Evolutionary conservation across 2,113 vertebrate genomes (phyloP).

Genomic region (Manacus vitellinus): DNA sequence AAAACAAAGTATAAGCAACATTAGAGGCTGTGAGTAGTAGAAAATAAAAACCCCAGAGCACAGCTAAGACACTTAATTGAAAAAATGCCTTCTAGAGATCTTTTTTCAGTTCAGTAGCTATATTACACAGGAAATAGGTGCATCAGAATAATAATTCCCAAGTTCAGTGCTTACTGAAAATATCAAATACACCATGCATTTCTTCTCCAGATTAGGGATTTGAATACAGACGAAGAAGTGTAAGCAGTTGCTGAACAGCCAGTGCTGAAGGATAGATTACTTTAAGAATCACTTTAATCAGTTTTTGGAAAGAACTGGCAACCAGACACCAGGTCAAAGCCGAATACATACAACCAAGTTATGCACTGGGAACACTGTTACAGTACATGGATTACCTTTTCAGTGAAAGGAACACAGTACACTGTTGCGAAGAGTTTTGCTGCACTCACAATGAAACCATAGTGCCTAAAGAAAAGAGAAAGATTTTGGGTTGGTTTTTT

Average conservation of each 20-base stretch:
- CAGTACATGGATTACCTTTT: slow-evolving; percentile 73
- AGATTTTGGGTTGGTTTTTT: not conserved
- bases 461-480: slow-evolving; percentile 82
- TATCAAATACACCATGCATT: not conserved
- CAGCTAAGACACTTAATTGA: not conserved
- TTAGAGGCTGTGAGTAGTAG: not conserved
- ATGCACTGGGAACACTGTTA: rapidly evolving
- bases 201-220: not conserved
- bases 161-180: not conserved
- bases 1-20: not conserved
- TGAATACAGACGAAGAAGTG: not conserved
- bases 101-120: not conserved
- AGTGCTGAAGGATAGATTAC: not conserved
- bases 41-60: not conserved
- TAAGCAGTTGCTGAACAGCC: not conserved
- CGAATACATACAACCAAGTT: not conserved
- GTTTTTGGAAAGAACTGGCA: not conserved
- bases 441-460: slow-evolving; percentile 87
- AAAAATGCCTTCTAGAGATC: not conserved
- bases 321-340: not conserved
- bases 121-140: not conserved
- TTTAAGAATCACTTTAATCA: not conserved
- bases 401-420: slow-evolving; percentile 87
- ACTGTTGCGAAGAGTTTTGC: slow-evolving; percentile 89
- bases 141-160: not conserved